Percentiles rank a stretch among this genome's conserved stretches.
phyloP scores from a whole-genome alignment of 2,888 invertebrate species.

The Ectemnius cavifrons region DNA sequence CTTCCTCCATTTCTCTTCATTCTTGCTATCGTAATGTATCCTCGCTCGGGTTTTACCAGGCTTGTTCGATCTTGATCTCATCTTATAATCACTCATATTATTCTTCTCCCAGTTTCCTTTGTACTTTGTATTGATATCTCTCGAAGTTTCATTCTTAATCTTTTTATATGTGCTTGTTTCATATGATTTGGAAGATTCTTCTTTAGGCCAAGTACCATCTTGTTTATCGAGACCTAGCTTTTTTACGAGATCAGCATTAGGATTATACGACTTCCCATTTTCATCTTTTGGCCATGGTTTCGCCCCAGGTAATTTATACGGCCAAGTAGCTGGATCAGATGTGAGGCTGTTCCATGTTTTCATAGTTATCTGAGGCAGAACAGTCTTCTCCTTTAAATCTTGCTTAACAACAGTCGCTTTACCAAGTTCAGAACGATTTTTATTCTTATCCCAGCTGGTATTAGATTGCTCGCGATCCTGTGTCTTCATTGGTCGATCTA shows the following conservation, averaged over 20 bases:
- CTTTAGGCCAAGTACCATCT: constrained; percentile 57
- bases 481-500: constrained; percentile 27
- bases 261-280: constrained; percentile 72
- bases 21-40: constrained; percentile 20
- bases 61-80: constrained; percentile 7
- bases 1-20: constrained; percentile 32
- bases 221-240: constrained; percentile 71
- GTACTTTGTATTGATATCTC: constrained; percentile 3
- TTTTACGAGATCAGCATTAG: constrained; percentile 71
- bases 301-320: constrained; percentile 69
- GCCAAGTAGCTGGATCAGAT: constrained; percentile 74
- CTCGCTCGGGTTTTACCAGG: constrained; percentile 30
- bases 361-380: constrained; percentile 66
- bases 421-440: constrained; percentile 22
- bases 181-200: constrained; percentile 35
- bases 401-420: constrained; percentile 5
- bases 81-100: constrained; percentile 31
- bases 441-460: constrained; percentile 32
- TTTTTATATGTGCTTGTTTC: constrained; percentile 14
- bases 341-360: constrained; percentile 71
- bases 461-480: constrained; percentile 32
- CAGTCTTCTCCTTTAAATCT: constrained; percentile 30
- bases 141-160: constrained; percentile 9
- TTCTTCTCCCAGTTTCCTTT: constrained; percentile 29
- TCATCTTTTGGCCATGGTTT: constrained; percentile 75